Evolutionary conservation across 2,113 vertebrate species (phyloP), one percentile per base, ranked within the genome.

Genomic region (Colinus virginianus): DNA sequence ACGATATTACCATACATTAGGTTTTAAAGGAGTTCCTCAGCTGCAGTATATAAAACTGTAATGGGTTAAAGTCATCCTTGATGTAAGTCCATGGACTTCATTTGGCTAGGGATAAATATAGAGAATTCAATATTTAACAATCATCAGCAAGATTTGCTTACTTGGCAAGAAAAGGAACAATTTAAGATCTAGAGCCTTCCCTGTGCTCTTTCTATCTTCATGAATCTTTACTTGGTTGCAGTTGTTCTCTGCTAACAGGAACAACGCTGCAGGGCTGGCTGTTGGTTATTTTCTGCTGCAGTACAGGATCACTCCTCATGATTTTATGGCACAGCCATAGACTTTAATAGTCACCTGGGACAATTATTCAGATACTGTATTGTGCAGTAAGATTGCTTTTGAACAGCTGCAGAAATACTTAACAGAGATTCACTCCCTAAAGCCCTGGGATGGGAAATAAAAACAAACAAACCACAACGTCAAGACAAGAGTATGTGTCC

Each of bases 341-440:
- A 70, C 66, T 95, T 96, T 95, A 95, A 94, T 88, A 88, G 94
- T 77, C 95, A 90, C 89, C 63, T 3, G 92, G 96, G 96, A 95
- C 95, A 96, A 93, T 95, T 95, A 96, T 95, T 97, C 90, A 91
- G 92, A 94, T 90, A 70, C 92, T 96, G 93, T 25, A 76, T 85
- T 90, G 87, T 90, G 70, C 67, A 66, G 30, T 66, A 36, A 91
- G 89, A 94, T 95, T 82, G 83, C 68, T 93, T 95, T 79, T 82
- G 84, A 96, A 91, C 81, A 84, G 84, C 79, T 84, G 82, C 85
- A 93, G 91, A 94, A 90, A 90, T 80, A 51, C 92, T 91, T 94
- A 95, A 43, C 59, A 93, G 82, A 87, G 76, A 78, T 36, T 71
- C 11, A 26, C 22, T 93, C 74, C 90, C 89, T 87, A 70, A 90